These are phyloP conservation scores for Drosophila malerkotliana DNA, from an alignment of 1,140 invertebrate genomes.

Conservation along the genomic window DNA sequence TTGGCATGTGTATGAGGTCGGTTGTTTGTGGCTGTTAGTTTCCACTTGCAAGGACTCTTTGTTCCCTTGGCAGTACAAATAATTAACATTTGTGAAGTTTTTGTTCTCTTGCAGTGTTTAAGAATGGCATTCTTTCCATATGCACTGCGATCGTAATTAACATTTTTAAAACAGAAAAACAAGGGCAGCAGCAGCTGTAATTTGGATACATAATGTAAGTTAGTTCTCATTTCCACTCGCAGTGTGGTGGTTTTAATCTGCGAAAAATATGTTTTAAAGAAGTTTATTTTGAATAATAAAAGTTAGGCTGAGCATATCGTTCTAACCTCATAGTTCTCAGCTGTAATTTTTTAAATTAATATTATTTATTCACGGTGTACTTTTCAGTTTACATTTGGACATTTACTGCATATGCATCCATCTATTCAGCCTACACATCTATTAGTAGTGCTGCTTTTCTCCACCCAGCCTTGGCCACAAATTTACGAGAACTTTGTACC, in stretches of 20 bases:
- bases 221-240: too few species aligned
- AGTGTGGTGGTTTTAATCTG: too few species aligned
- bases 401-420: slow-evolving; percentile 1
- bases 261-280: too few species aligned
- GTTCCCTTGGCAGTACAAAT: slow-evolving; percentile 34
- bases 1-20: neutral
- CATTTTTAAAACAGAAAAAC: slow-evolving; percentile 47
- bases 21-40: slow-evolving; percentile 28
- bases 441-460: slow-evolving; percentile 26
- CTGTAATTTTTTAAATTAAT: too few species aligned
- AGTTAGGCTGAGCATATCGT: too few species aligned
- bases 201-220: slow-evolving; percentile 22
- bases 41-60: slow-evolving; percentile 23
- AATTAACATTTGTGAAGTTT: slow-evolving; percentile 46
- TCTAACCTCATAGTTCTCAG: neutral
- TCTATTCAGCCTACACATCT: slow-evolving; percentile 21
- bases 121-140: slow-evolving; percentile 40
- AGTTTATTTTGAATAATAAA: too few species aligned
- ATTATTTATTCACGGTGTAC: neutral
- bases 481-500: slow-evolving; percentile 40
- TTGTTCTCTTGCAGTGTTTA: slow-evolving; percentile 26
- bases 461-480: slow-evolving; percentile 38
- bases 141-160: slow-evolving; percentile 44
- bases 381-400: slow-evolving; percentile 3
- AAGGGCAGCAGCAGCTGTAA: slow-evolving; percentile 16